These are phyloP conservation scores for Alloscopus bannaensis DNA, from an alignment of 2,888 invertebrate genomes.

Conservation along the genomic window DNA sequence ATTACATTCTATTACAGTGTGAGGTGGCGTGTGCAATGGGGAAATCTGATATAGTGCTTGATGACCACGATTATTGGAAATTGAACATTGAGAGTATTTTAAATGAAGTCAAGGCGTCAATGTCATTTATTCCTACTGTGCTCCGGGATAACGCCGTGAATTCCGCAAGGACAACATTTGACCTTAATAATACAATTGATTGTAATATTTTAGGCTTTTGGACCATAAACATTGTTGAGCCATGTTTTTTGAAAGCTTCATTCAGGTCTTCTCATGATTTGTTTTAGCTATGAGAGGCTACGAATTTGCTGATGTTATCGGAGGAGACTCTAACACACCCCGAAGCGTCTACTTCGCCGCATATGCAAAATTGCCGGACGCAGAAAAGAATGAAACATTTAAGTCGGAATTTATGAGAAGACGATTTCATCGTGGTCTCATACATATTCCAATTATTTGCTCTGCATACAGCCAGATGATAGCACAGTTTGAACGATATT, in stretches of 20 bases:
- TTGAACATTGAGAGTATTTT: neutral
- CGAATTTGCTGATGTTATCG: constrained; percentile 38
- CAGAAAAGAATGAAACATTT: neutral
- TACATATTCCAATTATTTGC: constrained; percentile 42
- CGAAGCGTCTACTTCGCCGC: neutral
- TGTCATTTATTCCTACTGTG: neutral
- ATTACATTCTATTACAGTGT: constrained; percentile 28
- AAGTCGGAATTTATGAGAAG: constrained; percentile 32
- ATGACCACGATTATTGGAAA: constrained; percentile 16
- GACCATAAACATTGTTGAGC: constrained; percentile 1
- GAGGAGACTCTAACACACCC: constrained; percentile 15
- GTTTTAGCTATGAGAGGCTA: constrained; percentile 35
- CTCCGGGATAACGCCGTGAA: neutral
- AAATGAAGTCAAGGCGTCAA: neutral
- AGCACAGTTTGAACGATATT: neutral
- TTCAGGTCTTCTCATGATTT: too few relatives aligned
- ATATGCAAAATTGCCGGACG: constrained; percentile 8
- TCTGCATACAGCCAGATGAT: constrained; percentile 17
- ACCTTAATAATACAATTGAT: constrained; percentile 31
- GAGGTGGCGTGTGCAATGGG: constrained; percentile 30
- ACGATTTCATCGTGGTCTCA: constrained; percentile 24
- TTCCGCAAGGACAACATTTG: neutral
- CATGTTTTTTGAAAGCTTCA: too few relatives aligned
- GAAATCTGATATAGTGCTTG: neutral
- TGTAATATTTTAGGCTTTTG: constrained; percentile 8